These are phyloP conservation scores for Ageneiosus marmoratus DNA, from an alignment of 2,113 vertebrate genomes.

Conservation along the genomic window DNA sequence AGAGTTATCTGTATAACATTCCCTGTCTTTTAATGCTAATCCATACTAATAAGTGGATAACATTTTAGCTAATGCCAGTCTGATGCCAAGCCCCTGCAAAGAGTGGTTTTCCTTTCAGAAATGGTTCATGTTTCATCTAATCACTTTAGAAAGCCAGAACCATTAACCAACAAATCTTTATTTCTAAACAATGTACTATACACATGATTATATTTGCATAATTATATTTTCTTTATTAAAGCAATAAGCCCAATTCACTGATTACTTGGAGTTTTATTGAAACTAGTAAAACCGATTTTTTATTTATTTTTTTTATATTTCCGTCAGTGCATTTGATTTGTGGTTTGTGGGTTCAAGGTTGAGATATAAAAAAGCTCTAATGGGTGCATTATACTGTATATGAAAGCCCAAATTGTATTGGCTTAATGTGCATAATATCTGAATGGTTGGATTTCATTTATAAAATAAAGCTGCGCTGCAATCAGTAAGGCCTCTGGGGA, in stretches of 20 bases:
- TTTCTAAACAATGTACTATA: neutral
- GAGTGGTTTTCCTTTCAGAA: no score
- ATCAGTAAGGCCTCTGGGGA: neutral
- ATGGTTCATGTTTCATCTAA: no score
- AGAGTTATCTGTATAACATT: no score
- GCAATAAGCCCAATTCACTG: neutral
- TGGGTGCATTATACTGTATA: neutral
- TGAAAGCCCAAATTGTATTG: neutral
- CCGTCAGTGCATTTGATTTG: neutral
- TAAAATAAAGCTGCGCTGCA: conserved; percentile 9
- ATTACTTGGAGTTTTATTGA: neutral
- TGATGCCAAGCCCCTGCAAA: no score
- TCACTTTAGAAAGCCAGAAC: no score
- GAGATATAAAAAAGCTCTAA: neutral
- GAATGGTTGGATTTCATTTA: neutral
- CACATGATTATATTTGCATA: neutral
- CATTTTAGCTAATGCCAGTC: neutral
- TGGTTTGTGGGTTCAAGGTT: neutral
- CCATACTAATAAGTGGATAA: neutral
- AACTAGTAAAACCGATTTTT: neutral
- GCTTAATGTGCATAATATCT: neutral
- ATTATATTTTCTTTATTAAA: neutral
- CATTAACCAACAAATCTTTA: neutral
- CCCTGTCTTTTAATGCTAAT: no score
- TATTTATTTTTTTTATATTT: no score